These are phyloP conservation scores for Chelon auratus DNA, from an alignment of 2,797 vertebrate genomes.

Conservation along the genomic window DNA sequence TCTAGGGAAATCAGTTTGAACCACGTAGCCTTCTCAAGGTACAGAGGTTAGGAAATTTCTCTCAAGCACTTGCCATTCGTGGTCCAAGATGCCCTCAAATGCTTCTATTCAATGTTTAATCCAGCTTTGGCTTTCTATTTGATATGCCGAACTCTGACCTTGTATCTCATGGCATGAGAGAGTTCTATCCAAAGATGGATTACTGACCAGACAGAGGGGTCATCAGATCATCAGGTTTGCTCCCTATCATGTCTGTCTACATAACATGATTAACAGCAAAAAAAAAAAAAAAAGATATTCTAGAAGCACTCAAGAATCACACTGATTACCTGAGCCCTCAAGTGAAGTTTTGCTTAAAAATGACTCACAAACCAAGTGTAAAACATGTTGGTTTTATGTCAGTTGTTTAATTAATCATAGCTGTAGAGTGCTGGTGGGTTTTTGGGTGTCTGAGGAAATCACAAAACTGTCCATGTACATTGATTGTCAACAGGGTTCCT, in stretches of 20 bases:
- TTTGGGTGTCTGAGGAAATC: no score
- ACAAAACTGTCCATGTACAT: neutral
- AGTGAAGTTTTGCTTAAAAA: no score
- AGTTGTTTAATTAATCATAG: no score
- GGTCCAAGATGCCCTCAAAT: constrained; percentile 19
- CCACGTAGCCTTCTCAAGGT: constrained; percentile 3
- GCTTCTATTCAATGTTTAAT: constrained; percentile 27
- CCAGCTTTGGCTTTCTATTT: constrained; percentile 31
- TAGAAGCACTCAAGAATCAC: no score
- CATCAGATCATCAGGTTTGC: neutral
- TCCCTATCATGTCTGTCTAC: neutral
- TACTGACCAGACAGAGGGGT: neutral
- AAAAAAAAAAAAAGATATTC: neutral
- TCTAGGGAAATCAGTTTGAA: constrained; percentile 9
- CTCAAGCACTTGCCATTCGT: constrained; percentile 7
- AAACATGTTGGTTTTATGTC: no score
- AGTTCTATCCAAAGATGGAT: constrained; percentile 3
- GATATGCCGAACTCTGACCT: constrained; percentile 1
- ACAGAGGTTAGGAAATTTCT: constrained; percentile 19
- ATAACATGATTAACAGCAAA: neutral
- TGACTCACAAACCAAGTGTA: no score
- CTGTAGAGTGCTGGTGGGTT: no score
- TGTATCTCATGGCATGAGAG: constrained; percentile 6
- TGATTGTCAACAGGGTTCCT: neutral
- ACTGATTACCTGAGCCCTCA: no score